phyloP scores from a whole-genome alignment of 2,888 invertebrate genomes.

The Drosophila affinis region DNA sequence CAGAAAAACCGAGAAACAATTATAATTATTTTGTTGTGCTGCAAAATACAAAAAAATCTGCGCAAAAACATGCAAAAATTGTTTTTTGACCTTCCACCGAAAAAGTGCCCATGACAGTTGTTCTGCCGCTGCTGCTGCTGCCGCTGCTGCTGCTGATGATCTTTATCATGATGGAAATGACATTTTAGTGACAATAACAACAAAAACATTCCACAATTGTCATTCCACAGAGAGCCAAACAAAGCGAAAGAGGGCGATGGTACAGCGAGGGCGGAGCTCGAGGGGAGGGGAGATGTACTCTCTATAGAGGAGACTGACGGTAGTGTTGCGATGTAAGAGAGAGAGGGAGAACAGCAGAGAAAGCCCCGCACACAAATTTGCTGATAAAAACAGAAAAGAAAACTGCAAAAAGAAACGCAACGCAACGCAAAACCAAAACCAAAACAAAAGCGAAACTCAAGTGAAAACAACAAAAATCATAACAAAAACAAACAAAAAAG shows the following conservation, averaged over 20 bases:
- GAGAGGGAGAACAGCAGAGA: constrained; percentile 27
- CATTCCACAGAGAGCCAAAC: constrained; percentile 4
- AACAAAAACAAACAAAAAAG: constrained; percentile 39
- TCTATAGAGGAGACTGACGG: background rate
- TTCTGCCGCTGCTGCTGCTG: background rate
- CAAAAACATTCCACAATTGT: constrained; percentile 7
- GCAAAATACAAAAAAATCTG: background rate
- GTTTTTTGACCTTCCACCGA: constrained; percentile 11
- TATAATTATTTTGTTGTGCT: constrained; percentile 22
- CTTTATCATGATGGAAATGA: constrained; percentile 15
- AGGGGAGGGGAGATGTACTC: constrained; percentile 11
- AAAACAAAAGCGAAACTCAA: constrained; percentile 50
- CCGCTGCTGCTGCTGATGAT: constrained; percentile 1
- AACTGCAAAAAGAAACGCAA: constrained; percentile 58
- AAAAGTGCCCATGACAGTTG: background rate
- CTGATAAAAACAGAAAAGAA: constrained; percentile 66
- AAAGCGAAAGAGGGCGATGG: constrained; percentile 24
- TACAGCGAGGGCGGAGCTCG: constrained; percentile 13
- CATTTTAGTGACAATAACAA: constrained; percentile 1
- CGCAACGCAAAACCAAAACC: constrained; percentile 35
- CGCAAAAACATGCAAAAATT: constrained; percentile 8
- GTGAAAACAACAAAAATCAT: constrained; percentile 57
- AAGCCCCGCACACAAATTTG: constrained; percentile 58
- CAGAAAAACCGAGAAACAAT: constrained; percentile 20
- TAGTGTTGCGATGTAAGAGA: constrained; percentile 51